Percentiles rank a stretch among this genome's conserved stretches.
Conservation (phyloP, 2,113 vertebrate genomes). For the Noctilio leporinus region DNA sequence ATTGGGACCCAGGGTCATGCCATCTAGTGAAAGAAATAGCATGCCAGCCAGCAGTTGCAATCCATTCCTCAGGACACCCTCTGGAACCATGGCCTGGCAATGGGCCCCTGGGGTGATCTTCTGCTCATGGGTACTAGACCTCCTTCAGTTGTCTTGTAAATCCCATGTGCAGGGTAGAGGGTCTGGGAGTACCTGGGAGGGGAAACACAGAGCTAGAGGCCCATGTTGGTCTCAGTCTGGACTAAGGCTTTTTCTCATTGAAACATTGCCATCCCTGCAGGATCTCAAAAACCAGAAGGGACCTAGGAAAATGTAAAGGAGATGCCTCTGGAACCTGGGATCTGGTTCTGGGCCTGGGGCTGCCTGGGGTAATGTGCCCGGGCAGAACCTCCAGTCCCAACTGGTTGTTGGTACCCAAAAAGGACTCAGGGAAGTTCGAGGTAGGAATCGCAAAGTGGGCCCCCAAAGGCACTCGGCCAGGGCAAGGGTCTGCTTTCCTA, state of each 20-base stretch:
- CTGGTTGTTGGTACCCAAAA: not conserved
- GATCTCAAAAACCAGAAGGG: not conserved
- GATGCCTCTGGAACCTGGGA: not conserved
- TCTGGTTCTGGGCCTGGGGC: not conserved
- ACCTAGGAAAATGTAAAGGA: not conserved
- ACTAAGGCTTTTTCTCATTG: not conserved
- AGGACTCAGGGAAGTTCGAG: not conserved
- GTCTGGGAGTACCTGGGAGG: not conserved
- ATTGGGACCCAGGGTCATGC: too few species aligned
- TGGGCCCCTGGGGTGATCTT: accelerated
- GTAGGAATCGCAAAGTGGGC: not conserved
- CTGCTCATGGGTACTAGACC: not conserved
- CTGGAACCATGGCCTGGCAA: not conserved
- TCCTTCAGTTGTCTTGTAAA: not conserved
- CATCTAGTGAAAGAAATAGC: too few species aligned
- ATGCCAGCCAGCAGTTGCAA: too few species aligned
- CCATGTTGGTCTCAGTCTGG: not conserved
- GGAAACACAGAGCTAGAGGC: not conserved
- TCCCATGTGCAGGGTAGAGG: not conserved
- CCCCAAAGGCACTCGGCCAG: not conserved
- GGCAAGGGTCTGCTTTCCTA: not conserved
- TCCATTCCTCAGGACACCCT: too few species aligned
- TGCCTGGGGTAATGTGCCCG: accelerated
- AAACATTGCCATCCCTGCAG: not conserved
- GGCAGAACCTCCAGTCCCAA: not conserved